These are phyloP conservation scores for Saccostrea echinata DNA, from an alignment of 1,140 invertebrate genomes.

Conservation along the genomic window DNA sequence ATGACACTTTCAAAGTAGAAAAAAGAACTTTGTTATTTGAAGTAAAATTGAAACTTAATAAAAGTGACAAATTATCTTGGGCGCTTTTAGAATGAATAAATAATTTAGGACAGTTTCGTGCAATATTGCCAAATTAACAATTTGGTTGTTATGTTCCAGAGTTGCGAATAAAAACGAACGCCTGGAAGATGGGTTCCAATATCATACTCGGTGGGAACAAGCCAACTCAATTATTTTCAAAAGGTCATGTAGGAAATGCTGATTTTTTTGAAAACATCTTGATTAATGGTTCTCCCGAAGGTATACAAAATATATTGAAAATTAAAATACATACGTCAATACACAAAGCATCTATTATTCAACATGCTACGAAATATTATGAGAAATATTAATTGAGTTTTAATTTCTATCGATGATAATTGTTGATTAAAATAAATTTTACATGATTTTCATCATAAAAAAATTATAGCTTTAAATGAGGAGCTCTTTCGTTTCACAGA, in stretches of 20 bases:
- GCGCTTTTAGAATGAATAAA: background rate
- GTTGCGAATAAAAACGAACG: background rate
- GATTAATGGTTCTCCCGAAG: background rate
- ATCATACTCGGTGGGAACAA: background rate
- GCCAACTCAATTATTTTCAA: background rate
- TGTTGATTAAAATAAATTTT: too few relatives aligned
- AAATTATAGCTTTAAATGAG: too few relatives aligned
- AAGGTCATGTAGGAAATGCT: background rate
- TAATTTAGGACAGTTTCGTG: background rate
- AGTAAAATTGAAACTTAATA: constrained; percentile 12
- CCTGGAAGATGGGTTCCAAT: background rate
- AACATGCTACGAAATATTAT: too few relatives aligned
- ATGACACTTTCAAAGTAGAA: background rate
- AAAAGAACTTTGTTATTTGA: background rate
- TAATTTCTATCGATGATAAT: too few relatives aligned
- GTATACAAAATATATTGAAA: background rate
- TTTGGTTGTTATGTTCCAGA: background rate
- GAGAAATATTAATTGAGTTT: too few relatives aligned
- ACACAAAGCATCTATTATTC: too few relatives aligned
- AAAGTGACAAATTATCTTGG: background rate
- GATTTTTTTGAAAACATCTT: background rate
- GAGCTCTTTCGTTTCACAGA: too few relatives aligned
- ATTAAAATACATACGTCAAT: background rate
- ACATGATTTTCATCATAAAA: too few relatives aligned
- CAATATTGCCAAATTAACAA: background rate